Evolutionary conservation across 1,140 invertebrate species (phyloP), one percentile per base, ranked within the genome.

Genomic region (Drosophila pandora): DNA sequence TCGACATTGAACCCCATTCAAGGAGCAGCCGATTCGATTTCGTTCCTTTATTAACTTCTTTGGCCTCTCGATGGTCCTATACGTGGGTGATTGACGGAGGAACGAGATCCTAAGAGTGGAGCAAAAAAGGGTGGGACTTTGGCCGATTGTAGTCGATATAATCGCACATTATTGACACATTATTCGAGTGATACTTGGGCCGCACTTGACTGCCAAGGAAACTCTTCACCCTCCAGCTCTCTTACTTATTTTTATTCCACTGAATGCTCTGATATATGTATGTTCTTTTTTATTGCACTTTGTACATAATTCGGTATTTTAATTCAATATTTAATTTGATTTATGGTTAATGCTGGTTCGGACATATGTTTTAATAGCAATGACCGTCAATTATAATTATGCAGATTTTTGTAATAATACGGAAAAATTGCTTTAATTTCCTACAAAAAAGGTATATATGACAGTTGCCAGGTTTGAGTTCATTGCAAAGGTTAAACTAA

Each of bases 91-190:
- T 32, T 56, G 63, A 56, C 41, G 39, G 41, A 7, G 30, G 37
- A 47, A 21, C 50, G 34, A 10, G 30, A 34, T 41, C 30, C 41
- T 74, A 21, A 32, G 55, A 30, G 30, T 34, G 60, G 48, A 43
- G 34, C 43, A 21, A 34, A 21, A 32, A 21, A 43, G 48, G 22
- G 49, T 41, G 13, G n/a, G 52, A 34, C 32, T 45, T 22, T 50
- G 45, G n/a, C 76, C 57, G 75, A 76, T 75, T 78, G 58, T 64
- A 58, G 68, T 76, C 62, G 75, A 76, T 83, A 79, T 83, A 79
- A 84, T 79, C 76, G 73, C 64, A 85, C 81, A 77, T 85, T 85
- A 80, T 85, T 85, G 76, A 69, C 73, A 77, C 76, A 80, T 77
- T 85, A 67, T 79, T 84, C 50, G 52, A 84, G 56, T 63, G 70